A percentile compares a stretch with the other conserved stretches of the same genome.
These are phyloP conservation scores for Aethes cnicana DNA, from an alignment of 2,888 invertebrate genomes.

Conservation along the genomic window DNA sequence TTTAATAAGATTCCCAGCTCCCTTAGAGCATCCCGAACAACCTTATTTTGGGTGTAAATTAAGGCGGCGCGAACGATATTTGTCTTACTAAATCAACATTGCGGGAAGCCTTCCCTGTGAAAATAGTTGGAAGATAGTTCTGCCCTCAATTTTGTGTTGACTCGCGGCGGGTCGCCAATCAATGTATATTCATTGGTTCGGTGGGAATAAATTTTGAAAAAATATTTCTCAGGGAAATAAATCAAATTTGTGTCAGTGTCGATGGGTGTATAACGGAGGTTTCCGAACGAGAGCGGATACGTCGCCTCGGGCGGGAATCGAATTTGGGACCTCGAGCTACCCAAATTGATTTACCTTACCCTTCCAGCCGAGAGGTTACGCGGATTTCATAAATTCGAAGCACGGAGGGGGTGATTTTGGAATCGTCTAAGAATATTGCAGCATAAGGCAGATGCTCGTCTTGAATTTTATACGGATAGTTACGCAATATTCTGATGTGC, in stretches of 20 bases:
- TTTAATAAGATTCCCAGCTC: conserved; percentile 18
- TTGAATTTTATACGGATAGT: conserved; percentile 24
- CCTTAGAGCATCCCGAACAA: neutral
- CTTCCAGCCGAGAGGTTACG: conserved; percentile 51
- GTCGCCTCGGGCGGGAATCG: conserved; percentile 68
- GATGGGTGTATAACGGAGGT: conserved; percentile 58
- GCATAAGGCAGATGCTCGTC: conserved; percentile 19
- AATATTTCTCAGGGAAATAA: conserved; percentile 53
- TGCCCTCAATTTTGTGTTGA: conserved; percentile 16
- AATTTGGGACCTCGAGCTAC: conserved; percentile 71
- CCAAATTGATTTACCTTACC: conserved; percentile 76
- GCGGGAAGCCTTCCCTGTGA: conserved; percentile 1
- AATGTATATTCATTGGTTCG: conserved; percentile 24
- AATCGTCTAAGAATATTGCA: conserved; percentile 25
- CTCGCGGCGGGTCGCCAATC: conserved; percentile 22
- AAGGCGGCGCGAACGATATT: conserved; percentile 8
- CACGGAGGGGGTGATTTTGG: conserved; percentile 39
- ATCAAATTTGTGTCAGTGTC: conserved; percentile 64
- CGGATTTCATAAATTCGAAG: conserved; percentile 52
- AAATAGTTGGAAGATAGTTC: neutral
- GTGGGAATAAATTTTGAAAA: conserved; percentile 43
- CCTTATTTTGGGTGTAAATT: conserved; percentile 10
- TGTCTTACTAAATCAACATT: conserved; percentile 6
- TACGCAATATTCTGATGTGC: conserved; percentile 20
- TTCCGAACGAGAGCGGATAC: conserved; percentile 59